Evolutionary conservation across 2,797 vertebrate genomes (phyloP).

Genomic region (Lacerta agilis): DNA sequence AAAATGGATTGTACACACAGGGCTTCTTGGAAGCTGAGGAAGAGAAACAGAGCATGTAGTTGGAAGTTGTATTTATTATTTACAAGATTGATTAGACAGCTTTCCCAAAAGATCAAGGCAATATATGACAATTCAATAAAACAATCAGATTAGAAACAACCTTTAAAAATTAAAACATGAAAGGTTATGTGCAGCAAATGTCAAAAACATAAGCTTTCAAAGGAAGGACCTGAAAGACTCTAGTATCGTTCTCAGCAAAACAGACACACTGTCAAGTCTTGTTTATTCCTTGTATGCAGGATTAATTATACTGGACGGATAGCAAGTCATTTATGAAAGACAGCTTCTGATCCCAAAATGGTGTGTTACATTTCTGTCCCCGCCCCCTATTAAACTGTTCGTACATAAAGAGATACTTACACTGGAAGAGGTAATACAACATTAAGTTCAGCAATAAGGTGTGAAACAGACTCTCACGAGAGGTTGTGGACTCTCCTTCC

Average conservation of each 20-base stretch:
- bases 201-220: constrained; percentile 25
- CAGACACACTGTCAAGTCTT: accelerated
- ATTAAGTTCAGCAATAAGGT: not conserved
- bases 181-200: constrained; percentile 1
- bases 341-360: constrained; percentile 9
- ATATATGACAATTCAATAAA: constrained; percentile 18
- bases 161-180: constrained; percentile 16
- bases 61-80: not conserved
- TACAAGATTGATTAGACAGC: constrained; percentile 9
- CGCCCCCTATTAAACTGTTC: not conserved
- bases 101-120: constrained; percentile 9
- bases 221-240: not conserved
- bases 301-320: constrained; percentile 31
- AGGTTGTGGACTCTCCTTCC: no score
- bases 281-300: constrained; percentile 6
- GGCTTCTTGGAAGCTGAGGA: constrained; percentile 20
- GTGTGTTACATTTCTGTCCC: not conserved
- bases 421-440: constrained; percentile 9
- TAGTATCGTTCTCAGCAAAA: not conserved
- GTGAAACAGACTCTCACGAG: no score
- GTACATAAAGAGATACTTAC: constrained; percentile 14
- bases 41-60: constrained; percentile 30
- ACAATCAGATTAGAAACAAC: constrained; percentile 2
- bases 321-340: constrained; percentile 41
- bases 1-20: not conserved